Percentiles rank a stretch among this genome's conserved stretches.
phyloP scores from a whole-genome alignment of 2,113 vertebrate species.

The Ramphastos sulfuratus region DNA sequence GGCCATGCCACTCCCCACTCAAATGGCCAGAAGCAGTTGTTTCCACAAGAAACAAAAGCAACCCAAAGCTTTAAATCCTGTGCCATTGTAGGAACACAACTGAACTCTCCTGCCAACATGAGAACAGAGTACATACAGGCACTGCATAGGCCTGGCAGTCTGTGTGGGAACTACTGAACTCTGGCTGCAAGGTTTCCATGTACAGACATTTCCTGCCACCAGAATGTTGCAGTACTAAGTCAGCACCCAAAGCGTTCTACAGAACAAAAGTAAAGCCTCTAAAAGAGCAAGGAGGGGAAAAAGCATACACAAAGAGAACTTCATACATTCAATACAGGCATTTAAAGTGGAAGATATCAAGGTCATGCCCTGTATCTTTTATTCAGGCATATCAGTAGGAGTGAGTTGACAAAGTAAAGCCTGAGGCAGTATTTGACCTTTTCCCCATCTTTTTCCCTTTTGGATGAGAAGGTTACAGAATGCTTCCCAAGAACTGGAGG shows the following conservation, averaged over 20 bases:
- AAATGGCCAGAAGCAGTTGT: slow-evolving; percentile 56
- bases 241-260: slow-evolving; percentile 52
- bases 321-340: slow-evolving; percentile 56
- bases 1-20: slow-evolving; percentile 21
- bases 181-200: slow-evolving; percentile 64
- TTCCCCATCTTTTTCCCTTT: not conserved
- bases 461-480: not conserved
- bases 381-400: slow-evolving; percentile 31
- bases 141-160: slow-evolving; percentile 55
- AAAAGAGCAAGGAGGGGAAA: slow-evolving; percentile 35
- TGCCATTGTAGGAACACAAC: slow-evolving; percentile 53
- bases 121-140: slow-evolving; percentile 59
- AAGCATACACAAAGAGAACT: slow-evolving; percentile 17
- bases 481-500: not conserved
- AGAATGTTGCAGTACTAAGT: slow-evolving; percentile 28
- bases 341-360: slow-evolving; percentile 43
- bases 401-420: slow-evolving; percentile 16
- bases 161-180: slow-evolving; percentile 71
- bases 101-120: slow-evolving; percentile 43
- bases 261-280: slow-evolving; percentile 48
- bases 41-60: slow-evolving; percentile 63
- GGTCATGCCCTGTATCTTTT: slow-evolving; percentile 21
- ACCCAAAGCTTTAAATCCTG: slow-evolving; percentile 70
- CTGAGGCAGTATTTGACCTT: slow-evolving; percentile 29
- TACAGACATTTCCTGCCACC: slow-evolving; percentile 44